These are phyloP conservation scores for Varecia variegata DNA, from an alignment of 2,797 vertebrate species.

Conservation along the genomic window DNA sequence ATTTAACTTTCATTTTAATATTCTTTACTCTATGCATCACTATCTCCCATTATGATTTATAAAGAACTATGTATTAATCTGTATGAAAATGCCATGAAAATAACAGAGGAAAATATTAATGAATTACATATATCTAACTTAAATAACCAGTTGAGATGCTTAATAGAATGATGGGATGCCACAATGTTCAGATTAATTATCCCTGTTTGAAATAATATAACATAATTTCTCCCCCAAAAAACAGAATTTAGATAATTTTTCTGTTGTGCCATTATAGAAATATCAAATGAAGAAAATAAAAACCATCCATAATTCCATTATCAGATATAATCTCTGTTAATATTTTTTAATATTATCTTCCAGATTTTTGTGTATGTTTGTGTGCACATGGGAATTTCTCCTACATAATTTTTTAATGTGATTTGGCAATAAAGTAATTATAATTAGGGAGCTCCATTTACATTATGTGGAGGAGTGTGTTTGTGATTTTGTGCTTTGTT, in stretches of 20 bases:
- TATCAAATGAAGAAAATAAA: constrained; percentile 1
- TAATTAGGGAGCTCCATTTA: constrained; percentile 30
- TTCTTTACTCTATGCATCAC: neutral
- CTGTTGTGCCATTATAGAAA: neutral
- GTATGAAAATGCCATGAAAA: neutral
- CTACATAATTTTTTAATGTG: neutral
- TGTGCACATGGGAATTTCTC: neutral
- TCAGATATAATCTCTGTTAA: neutral
- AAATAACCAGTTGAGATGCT: neutral
- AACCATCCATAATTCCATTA: neutral
- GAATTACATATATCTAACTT: neutral
- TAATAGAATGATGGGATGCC: neutral
- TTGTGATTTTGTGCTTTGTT: constrained; percentile 49
- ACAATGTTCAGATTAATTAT: neutral
- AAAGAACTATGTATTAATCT: neutral
- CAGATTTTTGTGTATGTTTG: neutral
- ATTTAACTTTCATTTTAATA: neutral
- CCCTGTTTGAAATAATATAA: constrained; percentile 10
- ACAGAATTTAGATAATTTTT: neutral
- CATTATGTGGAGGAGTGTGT: constrained; percentile 27
- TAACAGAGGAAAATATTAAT: neutral
- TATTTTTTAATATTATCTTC: constrained; percentile 4
- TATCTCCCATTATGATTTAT: neutral
- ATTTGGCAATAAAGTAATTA: neutral
- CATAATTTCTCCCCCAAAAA: neutral